Evolutionary conservation across 1,140 invertebrate species (phyloP).

Genomic region (Contarinia nasturtii): DNA sequence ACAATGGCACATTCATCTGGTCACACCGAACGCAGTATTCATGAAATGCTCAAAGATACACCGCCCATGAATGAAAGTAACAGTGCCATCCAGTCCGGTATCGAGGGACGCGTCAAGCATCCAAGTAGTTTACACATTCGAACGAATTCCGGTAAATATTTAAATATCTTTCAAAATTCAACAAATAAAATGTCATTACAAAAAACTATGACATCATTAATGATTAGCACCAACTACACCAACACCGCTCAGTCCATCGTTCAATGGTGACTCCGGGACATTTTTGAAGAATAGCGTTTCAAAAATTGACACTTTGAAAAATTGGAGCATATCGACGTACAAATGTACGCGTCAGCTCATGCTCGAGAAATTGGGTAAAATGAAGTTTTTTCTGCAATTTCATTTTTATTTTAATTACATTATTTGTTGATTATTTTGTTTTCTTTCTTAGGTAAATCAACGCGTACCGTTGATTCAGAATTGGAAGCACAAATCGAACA

Average conservation of each 20-base stretch:
- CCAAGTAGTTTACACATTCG: conserved; percentile 24
- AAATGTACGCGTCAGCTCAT: conserved; percentile 91
- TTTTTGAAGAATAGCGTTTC: conserved; percentile 40
- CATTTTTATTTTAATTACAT: too few relatives aligned
- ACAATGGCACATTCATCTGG: conserved; percentile 7
- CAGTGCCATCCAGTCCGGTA: conserved; percentile 53
- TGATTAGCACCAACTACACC: conserved; percentile 11
- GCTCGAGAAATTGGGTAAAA: conserved; percentile 70
- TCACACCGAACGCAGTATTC: conserved; percentile 49
- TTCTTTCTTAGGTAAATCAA: conserved; percentile 88
- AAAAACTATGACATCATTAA: too few relatives aligned
- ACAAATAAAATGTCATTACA: conserved; percentile 12
- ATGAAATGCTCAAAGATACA: conserved; percentile 73
- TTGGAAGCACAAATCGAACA: conserved; percentile 83
- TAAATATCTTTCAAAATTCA: conserved; percentile 11
- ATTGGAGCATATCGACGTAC: conserved; percentile 93
- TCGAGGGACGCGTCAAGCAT: conserved; percentile 23
- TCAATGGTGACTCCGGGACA: conserved; percentile 36
- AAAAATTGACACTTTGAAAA: conserved; percentile 77
- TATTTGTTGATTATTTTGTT: too few relatives aligned
- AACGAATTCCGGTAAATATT: conserved; percentile 23
- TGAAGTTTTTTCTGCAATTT: too few relatives aligned
- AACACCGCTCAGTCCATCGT: conserved; percentile 27
- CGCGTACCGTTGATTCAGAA: conserved; percentile 60
- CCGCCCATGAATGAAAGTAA: conserved; percentile 59